Evolutionary conservation across 2,888 invertebrate species (phyloP), one percentile per base, ranked within the genome.

Genomic region (Patella depressa): DNA sequence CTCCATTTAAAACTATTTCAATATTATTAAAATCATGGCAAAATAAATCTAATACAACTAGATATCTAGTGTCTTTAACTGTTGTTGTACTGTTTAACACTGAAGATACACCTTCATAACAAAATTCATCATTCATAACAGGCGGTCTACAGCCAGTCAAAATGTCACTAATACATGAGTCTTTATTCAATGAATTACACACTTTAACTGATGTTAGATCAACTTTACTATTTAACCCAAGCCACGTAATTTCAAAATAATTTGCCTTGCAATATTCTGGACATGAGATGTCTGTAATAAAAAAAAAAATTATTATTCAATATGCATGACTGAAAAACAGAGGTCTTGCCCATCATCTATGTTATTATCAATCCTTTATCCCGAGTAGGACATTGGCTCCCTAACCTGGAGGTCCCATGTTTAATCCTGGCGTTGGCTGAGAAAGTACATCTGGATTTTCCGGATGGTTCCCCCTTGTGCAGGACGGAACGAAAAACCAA

Each of bases 21-120:
- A 78, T 75, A 72, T 72, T 19, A 29, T 77, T 74, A 24, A 19
- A 55, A 19, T 76, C 55, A 17, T 74, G 76, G 72, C 76, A 78
- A 71, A 78, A 83, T 75, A 81, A 77, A 65, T 83, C 83, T 53
- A 83, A 72, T 19, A 82, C 80, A 12, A 82, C 55, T 65, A 83
- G 75, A 72, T 81, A 83, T 15, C 81, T 72, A 34, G 74, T 77
- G 24, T 65, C 65, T 65, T 19, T 19, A 24, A 65, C 19, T 65
- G 24, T 11, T 65, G 19, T 14, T 24, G 65, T 24, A 65, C 65
- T 65, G 14, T 65, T 19, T 65, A 65, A 65, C 9, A 65, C 65
- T 24, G 65, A 65, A 14, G 19, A 14, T 17, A 65, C 19, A 24
- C 3, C 65, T 24, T 24, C 24, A 3, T 12, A 24, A 65, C 24